Base-by-base conservation (phyloP, 2,797 vertebrate species). In the Peromyscus nudipes region DNA sequence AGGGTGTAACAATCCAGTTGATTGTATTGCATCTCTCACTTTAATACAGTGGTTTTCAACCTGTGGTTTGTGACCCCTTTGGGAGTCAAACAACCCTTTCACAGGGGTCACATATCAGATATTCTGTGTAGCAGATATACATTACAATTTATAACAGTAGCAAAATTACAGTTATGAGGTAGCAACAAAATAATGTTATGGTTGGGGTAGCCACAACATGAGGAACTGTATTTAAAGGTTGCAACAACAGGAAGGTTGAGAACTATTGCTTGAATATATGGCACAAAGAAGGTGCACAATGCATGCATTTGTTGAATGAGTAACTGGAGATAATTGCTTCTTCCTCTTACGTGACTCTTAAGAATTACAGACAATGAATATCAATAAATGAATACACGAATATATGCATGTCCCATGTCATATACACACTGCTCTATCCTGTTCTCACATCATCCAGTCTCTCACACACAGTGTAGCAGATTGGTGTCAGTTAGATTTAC, bases 361-460 rank as follows among this genome's bases (percentile, higher is more conserved):
- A 2, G 93, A 69, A 31, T 86, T 71, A 91, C 5, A 81, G 73
- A 60, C 25, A 62, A 29, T 76, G 60, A 93, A 73, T 96, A 92
- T 31, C 25, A 95, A 71, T 85, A 49, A 88, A 49, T 94, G 34
- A 90, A 73, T 29, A 31, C 81, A 34, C 62, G 16, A 52, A 81
- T 76, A 37, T 17, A 91, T 37, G 16, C 4, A 77, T 46, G 19
- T 25, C 79, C 29, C 37, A 31, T 80, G 37, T 11, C n/a, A 92
- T 64, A 52, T 29, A 21, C 37, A 9, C 3, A 64, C 29, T 27
- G 37, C 14, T 92, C 16, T 73, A 9, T 65, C 12, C 11, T 65
- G 5, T 49, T 49, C 52, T 3, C 64, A 65, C 64, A 19, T 34
- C 23, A 12, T 76, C 13, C 19, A 34, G 31, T 11, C 40, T 82